These are phyloP conservation scores for Drymodes brunneopygia DNA, from an alignment of 2,113 vertebrate species.

Conservation along the genomic window DNA sequence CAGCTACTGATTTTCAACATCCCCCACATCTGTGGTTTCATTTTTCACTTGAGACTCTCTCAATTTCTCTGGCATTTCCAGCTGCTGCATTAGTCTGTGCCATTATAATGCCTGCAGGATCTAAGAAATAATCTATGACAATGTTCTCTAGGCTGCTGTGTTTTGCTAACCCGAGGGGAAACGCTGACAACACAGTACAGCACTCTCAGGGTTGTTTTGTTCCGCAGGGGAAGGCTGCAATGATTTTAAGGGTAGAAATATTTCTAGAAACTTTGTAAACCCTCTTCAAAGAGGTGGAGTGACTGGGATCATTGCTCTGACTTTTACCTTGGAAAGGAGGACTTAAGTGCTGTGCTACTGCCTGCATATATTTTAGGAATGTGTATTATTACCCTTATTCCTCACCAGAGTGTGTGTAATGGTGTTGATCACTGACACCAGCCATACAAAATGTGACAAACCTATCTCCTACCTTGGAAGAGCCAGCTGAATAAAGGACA, in stretches of 20 bases:
- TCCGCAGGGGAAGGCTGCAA: not conserved
- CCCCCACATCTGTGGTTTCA: not conserved
- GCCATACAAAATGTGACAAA: not conserved
- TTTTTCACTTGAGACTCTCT: slow-evolving; percentile 32
- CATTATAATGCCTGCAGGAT: slow-evolving; percentile 38
- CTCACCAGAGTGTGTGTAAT: not conserved
- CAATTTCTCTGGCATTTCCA: slow-evolving; percentile 9
- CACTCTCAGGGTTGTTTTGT: not conserved
- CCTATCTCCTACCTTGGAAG: not conserved
- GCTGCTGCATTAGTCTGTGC: slow-evolving; percentile 28
- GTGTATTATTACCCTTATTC: not conserved
- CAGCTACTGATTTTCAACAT: not conserved
- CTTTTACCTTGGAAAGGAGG: not conserved
- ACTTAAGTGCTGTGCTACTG: not conserved
- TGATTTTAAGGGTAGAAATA: not conserved
- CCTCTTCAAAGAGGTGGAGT: not conserved
- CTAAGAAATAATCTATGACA: slow-evolving; percentile 29
- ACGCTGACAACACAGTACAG: not conserved
- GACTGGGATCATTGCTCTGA: not conserved
- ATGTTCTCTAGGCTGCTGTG: slow-evolving; percentile 21
- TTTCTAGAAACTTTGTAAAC: not conserved
- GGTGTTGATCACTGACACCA: not conserved
- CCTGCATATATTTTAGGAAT: not conserved
- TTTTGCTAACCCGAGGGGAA: slow-evolving; percentile 13
- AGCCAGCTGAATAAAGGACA: not conserved